A percentile compares a stretch with the other conserved stretches of the same genome.
phyloP scores from a whole-genome alignment of 2,113 vertebrate genomes.

The Leptobrachium ailaonicum region DNA sequence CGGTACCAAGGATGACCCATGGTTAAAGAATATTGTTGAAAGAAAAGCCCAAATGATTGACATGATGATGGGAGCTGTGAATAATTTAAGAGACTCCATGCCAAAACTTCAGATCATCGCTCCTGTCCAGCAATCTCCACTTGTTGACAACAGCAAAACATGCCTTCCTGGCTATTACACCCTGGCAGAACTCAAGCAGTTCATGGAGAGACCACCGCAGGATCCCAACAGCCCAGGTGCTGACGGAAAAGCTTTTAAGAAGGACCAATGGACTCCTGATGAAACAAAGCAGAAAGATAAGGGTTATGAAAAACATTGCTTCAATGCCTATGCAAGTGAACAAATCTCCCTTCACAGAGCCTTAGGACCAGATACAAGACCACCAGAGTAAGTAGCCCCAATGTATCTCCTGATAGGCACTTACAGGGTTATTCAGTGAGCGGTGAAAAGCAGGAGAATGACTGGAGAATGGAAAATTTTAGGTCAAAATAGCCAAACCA shows the following conservation, averaged over 20 bases:
- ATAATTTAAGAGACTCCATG: slow-evolving; percentile 81
- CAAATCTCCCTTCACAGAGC: slow-evolving; percentile 89
- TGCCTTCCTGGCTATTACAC: slow-evolving; percentile 83
- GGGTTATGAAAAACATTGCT: slow-evolving; percentile 90
- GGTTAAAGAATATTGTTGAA: slow-evolving; percentile 81
- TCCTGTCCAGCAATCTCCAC: slow-evolving; percentile 62
- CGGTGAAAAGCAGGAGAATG: too few species aligned
- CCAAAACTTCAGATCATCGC: slow-evolving; percentile 85
- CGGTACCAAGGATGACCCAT: slow-evolving; percentile 70
- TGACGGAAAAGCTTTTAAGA: slow-evolving; percentile 76
- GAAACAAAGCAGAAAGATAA: slow-evolving; percentile 84
- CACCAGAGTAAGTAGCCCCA: slow-evolving; percentile 79
- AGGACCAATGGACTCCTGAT: slow-evolving; percentile 69
- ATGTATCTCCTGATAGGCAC: background rate
- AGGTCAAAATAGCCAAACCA: too few species aligned
- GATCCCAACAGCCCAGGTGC: slow-evolving; percentile 76
- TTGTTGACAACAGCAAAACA: slow-evolving; percentile 50
- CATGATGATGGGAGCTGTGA: slow-evolving; percentile 81
- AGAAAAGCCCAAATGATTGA: slow-evolving; percentile 78
- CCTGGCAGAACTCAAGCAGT: slow-evolving; percentile 76
- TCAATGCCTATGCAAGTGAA: slow-evolving; percentile 94
- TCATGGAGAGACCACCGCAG: slow-evolving; percentile 79
- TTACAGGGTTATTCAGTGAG: too few species aligned
- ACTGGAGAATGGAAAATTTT: too few species aligned
- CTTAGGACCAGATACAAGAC: slow-evolving; percentile 89